Base-by-base conservation (phyloP, 1,140 invertebrate species). In the Armadillidium nasatum region DNA sequence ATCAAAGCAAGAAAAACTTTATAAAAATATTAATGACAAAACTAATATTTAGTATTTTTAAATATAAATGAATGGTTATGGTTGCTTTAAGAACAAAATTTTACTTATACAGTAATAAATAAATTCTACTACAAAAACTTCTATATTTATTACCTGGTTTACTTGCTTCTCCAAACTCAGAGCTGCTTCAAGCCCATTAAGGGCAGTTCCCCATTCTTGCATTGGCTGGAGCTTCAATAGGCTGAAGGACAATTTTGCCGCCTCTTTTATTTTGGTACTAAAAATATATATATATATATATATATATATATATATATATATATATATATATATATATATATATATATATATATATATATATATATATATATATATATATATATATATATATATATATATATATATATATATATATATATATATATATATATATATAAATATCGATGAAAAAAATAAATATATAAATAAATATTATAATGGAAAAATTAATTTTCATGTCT, bases 251-350 rank as follows among this genome's bases (percentile, higher is more conserved):
- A 77, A 89, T 83, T n/a, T 86, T 83, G 13, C 88, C 89, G 45
- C 90, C 89, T 45, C 89, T 83, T 72, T 85, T 83, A 81, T 89
- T 89, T 82, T 89, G 88, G 79, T 88, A 90, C 75, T 76, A 69
- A 11, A 45, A 44, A 60, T 10, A 13, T n/a, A 60, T 15, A 15
- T 60, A 60, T 60, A 60, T 3, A 1, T 60, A 60, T 60, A 15
- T 60, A 60, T 3, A 60, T 15, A 15, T 60, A 60, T 60, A 60
- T 3, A 1, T 60, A 60, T 60, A 15, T 60, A 60, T 3, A 60
- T 15, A 15, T 60, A 60, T 60, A 60, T 3, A 1, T 60, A 60
- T 60, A 15, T 60, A 60, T 3, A 60, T 15, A 15, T 60, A 60
- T 60, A 60, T 3, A 1, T 60, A 60, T 60, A 15, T 60, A 60